These are phyloP conservation scores for Xanthia togata DNA, from an alignment of 2,888 invertebrate genomes.

Conservation along the genomic window DNA sequence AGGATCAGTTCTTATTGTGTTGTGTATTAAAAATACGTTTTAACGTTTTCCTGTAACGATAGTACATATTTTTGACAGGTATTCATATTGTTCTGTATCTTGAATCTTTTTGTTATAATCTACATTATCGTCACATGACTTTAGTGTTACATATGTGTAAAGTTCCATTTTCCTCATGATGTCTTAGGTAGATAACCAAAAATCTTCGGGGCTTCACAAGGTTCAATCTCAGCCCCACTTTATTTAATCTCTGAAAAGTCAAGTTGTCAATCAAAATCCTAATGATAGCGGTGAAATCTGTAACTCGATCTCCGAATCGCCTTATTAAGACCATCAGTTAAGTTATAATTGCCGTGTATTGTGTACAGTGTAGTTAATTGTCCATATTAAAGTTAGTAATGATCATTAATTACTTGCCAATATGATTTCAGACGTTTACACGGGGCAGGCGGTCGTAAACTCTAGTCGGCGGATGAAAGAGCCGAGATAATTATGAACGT, in stretches of 20 bases:
- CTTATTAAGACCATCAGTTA: constrained; percentile 71
- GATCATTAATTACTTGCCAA: constrained; percentile 86
- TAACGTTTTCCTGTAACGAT: constrained; percentile 83
- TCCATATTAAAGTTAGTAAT: constrained; percentile 80
- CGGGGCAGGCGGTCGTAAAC: constrained; percentile 84
- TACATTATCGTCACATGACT: constrained; percentile 49
- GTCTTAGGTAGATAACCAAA: constrained; percentile 49
- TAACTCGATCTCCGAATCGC: constrained; percentile 66
- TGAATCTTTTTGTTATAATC: constrained; percentile 73
- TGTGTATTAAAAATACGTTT: constrained; percentile 79
- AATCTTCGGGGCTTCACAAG: constrained; percentile 56
- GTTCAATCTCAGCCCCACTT: constrained; percentile 56
- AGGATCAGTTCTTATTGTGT: constrained; percentile 82
- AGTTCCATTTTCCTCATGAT: constrained; percentile 66
- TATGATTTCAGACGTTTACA: constrained; percentile 88
- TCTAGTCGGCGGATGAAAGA: constrained; percentile 88
- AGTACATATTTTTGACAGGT: constrained; percentile 69
- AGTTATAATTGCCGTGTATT: constrained; percentile 71
- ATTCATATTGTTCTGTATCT: constrained; percentile 76
- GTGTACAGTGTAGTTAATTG: constrained; percentile 82
- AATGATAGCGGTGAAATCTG: constrained; percentile 68
- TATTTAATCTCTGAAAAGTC: constrained; percentile 53
- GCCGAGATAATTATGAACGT: constrained; percentile 87
- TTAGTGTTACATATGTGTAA: constrained; percentile 53
- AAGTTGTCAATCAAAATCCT: constrained; percentile 64